Conservation (phyloP, 1,140 invertebrate genomes). For the Megalopta genalis region DNA sequence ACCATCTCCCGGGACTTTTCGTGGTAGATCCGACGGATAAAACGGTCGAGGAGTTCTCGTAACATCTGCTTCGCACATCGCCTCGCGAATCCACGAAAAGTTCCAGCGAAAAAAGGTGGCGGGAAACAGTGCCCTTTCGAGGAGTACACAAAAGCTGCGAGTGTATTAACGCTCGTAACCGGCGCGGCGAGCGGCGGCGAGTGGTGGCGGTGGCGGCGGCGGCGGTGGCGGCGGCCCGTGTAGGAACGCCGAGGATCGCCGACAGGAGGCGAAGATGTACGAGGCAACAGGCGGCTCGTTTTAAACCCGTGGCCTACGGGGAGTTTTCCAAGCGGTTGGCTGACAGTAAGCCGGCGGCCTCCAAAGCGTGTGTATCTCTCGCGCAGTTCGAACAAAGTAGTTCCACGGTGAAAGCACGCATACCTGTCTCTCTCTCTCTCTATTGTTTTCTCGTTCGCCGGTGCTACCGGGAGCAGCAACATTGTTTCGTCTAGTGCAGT, state of each 20-base stretch:
- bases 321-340: conserved; percentile 30
- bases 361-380: conserved; percentile 39
- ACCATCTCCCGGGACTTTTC: neutral
- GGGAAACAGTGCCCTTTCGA: neutral
- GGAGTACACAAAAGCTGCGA: neutral
- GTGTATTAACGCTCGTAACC: neutral
- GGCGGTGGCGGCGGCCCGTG: conserved; percentile 10
- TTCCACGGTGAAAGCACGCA: neutral
- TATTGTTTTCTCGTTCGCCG: neutral
- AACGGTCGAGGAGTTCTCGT: neutral
- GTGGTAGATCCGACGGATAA: neutral
- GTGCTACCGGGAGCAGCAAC: neutral
- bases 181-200: conserved; percentile 7
- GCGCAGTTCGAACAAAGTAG: neutral
- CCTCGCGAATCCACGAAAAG: neutral
- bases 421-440: neutral
- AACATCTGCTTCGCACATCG: conserved; percentile 5
- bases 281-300: conserved; percentile 75
- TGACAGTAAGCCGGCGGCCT: conserved; percentile 69
- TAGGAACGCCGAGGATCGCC: conserved; percentile 49
- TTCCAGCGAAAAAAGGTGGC: neutral
- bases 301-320: conserved; percentile 50
- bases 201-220: neutral
- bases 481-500: neutral
- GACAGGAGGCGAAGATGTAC: conserved; percentile 49